Evolutionary conservation across 2,888 invertebrate genomes (phyloP).

Genomic region (Acrobeloides nanus): DNA sequence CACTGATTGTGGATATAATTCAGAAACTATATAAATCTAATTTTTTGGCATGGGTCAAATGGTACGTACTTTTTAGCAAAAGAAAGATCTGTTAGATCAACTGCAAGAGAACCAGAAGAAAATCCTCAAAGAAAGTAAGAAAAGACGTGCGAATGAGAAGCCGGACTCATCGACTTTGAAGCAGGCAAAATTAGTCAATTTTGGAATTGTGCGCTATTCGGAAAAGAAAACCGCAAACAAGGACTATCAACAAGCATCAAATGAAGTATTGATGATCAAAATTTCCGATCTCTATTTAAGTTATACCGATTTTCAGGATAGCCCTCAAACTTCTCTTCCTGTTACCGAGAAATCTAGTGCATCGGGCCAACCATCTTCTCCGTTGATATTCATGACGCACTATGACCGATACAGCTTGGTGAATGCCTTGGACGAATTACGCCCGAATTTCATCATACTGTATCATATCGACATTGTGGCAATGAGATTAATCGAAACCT

Average conservation of each 20-base stretch:
- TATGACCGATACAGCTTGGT: slow-evolving; percentile 60
- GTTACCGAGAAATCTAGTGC: no score
- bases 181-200: slow-evolving; percentile 43
- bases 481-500: slow-evolving; percentile 74
- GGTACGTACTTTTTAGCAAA: slow-evolving; percentile 27
- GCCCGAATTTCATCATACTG: slow-evolving; percentile 76
- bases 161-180: slow-evolving; percentile 20
- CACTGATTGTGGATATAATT: no score
- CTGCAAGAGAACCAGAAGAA: slow-evolving; percentile 42
- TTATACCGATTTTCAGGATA: no score
- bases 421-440: slow-evolving; percentile 35
- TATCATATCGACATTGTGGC: slow-evolving; percentile 81
- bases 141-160: slow-evolving; percentile 9
- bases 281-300: no score
- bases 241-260: no score
- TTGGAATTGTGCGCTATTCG: slow-evolving; percentile 42
- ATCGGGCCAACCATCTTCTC: no score
- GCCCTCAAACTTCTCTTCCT: no score
- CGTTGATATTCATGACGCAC: slow-evolving; percentile 23
- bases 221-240: slow-evolving; percentile 14
- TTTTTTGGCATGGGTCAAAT: no score
- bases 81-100: slow-evolving; percentile 19
- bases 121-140: no score
- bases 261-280: no score
- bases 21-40: no score